phyloP scores from a whole-genome alignment of 2,113 vertebrate species.

The Rhinoptilus africanus region DNA sequence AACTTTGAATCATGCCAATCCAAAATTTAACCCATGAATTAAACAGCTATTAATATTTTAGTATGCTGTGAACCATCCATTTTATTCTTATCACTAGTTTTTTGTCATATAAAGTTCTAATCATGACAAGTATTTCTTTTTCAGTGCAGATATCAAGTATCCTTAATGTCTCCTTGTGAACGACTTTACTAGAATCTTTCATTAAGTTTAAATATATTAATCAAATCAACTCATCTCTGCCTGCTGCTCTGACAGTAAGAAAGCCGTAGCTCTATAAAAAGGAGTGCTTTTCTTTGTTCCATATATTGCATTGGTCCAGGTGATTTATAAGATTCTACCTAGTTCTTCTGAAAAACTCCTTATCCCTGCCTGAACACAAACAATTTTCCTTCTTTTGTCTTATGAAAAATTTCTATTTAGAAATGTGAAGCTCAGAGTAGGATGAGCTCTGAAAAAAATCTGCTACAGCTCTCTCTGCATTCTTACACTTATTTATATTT shows the following conservation, averaged over 20 bases:
- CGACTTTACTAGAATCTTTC: neutral
- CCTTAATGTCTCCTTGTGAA: neutral
- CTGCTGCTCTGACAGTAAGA: neutral
- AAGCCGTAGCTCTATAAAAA: neutral
- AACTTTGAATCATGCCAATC: neutral
- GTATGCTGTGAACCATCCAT: neutral
- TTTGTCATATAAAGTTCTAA: neutral
- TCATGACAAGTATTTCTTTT: neutral
- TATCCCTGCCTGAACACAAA: neutral
- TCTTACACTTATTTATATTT: neutral
- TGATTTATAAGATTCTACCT: neutral
- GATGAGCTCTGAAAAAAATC: neutral
- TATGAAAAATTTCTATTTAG: neutral
- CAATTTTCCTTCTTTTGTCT: neutral
- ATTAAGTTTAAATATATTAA: neutral
- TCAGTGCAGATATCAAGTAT: neutral
- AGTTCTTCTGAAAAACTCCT: neutral
- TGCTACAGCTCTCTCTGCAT: neutral
- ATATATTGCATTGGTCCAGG: neutral
- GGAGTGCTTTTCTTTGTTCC: neutral
- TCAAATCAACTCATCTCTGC: neutral
- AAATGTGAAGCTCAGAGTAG: neutral
- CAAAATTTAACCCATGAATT: neutral
- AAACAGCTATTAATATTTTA: neutral
- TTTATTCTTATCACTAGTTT: neutral